A percentile compares a stretch with the other conserved stretches of the same genome.
phyloP scores from a whole-genome alignment of 1,140 invertebrate genomes.

The Procambarus clarkii region DNA sequence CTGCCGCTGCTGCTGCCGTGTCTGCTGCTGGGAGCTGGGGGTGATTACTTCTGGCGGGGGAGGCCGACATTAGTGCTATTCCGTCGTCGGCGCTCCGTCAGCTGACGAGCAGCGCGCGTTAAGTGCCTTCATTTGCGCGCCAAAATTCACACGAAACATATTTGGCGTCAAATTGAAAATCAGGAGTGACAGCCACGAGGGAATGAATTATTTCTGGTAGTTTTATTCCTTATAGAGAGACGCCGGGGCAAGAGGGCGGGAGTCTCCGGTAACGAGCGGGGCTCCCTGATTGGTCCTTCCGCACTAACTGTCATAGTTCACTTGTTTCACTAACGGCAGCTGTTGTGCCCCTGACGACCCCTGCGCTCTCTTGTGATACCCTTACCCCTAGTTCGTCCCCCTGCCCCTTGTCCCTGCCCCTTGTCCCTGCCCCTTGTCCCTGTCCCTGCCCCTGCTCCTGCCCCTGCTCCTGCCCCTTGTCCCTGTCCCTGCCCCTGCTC shows the following conservation, averaged over 20 bases:
- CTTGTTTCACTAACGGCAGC: not conserved
- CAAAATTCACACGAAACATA: slow-evolving; percentile 70
- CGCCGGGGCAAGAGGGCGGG: not conserved
- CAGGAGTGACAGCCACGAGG: slow-evolving; percentile 64
- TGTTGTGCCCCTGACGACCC: not conserved
- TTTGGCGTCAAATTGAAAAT: slow-evolving; percentile 70
- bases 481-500: too few species aligned
- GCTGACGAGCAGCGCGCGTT: slow-evolving; percentile 52
- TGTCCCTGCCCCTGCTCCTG: too few species aligned
- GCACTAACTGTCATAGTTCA: not conserved
- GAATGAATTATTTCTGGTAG: slow-evolving; percentile 66
- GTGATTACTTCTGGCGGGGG: slow-evolving; percentile 49
- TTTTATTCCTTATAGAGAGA: slow-evolving; percentile 48
- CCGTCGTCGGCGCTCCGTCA: slow-evolving; percentile 38
- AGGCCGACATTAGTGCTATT: slow-evolving; percentile 54
- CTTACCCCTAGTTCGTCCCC: too few species aligned
- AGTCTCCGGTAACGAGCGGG: not conserved
- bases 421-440: too few species aligned
- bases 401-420: too few species aligned
- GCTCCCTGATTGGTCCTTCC: not conserved
- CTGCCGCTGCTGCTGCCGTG: not conserved
- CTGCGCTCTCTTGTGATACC: not conserved
- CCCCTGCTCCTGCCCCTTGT: too few species aligned
- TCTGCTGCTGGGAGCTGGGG: slow-evolving; percentile 19
- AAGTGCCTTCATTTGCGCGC: slow-evolving; percentile 70